These are phyloP conservation scores for Merodon equestris DNA, from an alignment of 2,888 invertebrate species.

Conservation along the genomic window DNA sequence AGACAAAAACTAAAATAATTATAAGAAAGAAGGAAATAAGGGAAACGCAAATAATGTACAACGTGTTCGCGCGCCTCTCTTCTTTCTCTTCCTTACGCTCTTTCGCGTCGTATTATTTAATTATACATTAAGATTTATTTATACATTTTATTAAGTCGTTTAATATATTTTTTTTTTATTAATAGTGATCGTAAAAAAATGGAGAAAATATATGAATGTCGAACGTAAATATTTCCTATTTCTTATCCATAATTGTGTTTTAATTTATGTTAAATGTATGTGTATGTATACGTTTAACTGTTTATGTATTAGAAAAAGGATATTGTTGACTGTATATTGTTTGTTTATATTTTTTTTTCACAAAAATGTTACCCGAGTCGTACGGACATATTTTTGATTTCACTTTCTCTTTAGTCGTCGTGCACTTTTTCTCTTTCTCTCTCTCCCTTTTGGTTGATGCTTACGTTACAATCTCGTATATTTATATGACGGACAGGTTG, in stretches of 20 bases:
- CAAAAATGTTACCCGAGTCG: constrained; percentile 34
- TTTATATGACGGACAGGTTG: constrained; percentile 33
- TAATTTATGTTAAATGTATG: constrained; percentile 13
- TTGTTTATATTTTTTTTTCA: constrained; percentile 29
- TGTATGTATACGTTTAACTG: background rate
- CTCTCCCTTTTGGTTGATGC: background rate
- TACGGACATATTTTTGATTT: constrained; percentile 25
- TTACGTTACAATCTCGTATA: constrained; percentile 5
- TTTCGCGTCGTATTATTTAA: no score
- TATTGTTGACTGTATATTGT: constrained; percentile 36
- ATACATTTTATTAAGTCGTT: constrained; percentile 39
- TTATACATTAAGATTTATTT: constrained; percentile 38
- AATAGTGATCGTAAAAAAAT: background rate
- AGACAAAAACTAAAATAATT: background rate
- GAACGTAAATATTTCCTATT: no score
- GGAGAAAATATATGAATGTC: no score
- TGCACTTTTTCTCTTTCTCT: background rate
- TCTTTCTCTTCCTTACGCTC: no score
- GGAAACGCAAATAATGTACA: constrained; percentile 61
- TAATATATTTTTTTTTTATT: constrained; percentile 1
- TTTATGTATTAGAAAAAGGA: constrained; percentile 18
- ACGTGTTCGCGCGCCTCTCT: constrained; percentile 26
- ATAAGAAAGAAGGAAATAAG: constrained; percentile 13
- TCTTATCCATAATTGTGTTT: no score
- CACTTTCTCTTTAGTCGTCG: no score